Evolutionary conservation across 2,888 invertebrate genomes (phyloP), one percentile per base, ranked within the genome.

Genomic region (Aphrophora alni): DNA sequence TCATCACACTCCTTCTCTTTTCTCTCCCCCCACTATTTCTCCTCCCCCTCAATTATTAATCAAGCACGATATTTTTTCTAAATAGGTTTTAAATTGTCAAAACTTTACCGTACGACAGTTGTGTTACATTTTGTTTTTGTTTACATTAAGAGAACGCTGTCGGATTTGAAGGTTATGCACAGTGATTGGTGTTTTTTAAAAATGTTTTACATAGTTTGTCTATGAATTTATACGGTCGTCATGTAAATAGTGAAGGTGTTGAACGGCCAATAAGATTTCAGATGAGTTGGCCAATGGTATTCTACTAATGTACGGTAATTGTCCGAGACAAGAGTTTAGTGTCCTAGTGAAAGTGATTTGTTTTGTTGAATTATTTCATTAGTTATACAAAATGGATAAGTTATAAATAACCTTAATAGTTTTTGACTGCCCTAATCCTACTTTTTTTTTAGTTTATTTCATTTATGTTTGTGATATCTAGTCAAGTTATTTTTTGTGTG

Each of bases 1-100:
- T 59, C 59, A 59, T 59, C 59, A 59, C 59, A 21, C 59, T 59
- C 59, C 59, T 59, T 59, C 59, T 59, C 59, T 59, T 59, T 59
- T 59, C 59, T 59, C 2, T 59, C 14, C 59, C 59, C 59, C 59
- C 59, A 59, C 59, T 59, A 59, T 59, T 21, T 59, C 59, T 59
- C 59, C 59, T 59, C 59, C 59, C 59, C 59, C 59, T 59, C 59
- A 59, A 59, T 59, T 21, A 59, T 59, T 59, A 59, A 59, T 59
- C 59, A 59, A 59, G 59, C 59, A 59, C 59, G 59, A 21, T 59
- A n/a, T 59, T 59, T 59, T 59, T 59, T 59, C 10, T 21, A 21
- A 21, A 59, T 21, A 21, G 21, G 59, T 3, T 59, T 59, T 59
- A n/a, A 59, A 59, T 59, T 59, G 59, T 59, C 14, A 59, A 59